Percentiles rank a stretch among this genome's conserved stretches.
Conservation (phyloP, 2,797 vertebrate genomes). For the Enteromius trimaculatus region DNA sequence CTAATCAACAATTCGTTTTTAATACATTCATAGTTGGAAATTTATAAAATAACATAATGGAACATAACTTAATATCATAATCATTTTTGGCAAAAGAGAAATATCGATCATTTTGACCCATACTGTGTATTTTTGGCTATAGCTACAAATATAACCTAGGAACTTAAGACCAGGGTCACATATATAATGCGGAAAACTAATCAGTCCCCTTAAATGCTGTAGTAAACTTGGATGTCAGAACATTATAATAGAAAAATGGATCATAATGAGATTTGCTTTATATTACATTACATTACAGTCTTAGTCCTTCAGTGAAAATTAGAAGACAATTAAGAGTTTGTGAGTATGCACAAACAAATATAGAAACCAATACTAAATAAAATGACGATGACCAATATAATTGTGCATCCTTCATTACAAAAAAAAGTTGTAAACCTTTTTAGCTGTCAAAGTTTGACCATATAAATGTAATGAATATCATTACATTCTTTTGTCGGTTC, state of each 20-base stretch:
- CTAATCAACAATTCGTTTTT: too few relatives aligned
- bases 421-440: not conserved
- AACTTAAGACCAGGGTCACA: too few relatives aligned
- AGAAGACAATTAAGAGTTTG: not conserved
- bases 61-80: too few relatives aligned
- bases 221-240: not conserved
- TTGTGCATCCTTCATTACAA: not conserved
- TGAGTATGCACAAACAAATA: not conserved
- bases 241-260: not conserved
- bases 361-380: not conserved
- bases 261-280: not conserved
- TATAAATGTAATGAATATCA: constrained; percentile 7
- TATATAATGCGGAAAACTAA: not conserved
- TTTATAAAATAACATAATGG: too few relatives aligned
- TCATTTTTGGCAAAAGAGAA: too few relatives aligned
- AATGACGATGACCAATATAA: not conserved
- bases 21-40: too few relatives aligned
- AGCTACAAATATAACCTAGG: too few relatives aligned
- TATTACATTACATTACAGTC: not conserved
- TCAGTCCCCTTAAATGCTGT: not conserved
- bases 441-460: not conserved
- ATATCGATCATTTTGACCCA: too few relatives aligned
- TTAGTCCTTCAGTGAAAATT: not conserved
- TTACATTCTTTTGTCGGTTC: not conserved
- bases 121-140: too few relatives aligned